Base-by-base conservation (phyloP, 1,140 invertebrate species). In the Pogonus chalceus region DNA sequence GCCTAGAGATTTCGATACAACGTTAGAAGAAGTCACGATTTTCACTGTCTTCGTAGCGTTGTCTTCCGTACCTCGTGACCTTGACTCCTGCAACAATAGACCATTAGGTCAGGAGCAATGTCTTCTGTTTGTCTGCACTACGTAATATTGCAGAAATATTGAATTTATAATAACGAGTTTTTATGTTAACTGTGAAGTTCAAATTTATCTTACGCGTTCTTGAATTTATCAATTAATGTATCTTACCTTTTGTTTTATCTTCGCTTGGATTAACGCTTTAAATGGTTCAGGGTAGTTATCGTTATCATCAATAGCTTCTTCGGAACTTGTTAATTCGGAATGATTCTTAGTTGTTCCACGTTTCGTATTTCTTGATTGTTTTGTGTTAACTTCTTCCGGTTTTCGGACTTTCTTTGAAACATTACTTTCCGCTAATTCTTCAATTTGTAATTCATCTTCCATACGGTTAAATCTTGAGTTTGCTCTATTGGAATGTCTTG, bases 271-370 rank as follows among this genome's bases (percentile, higher is more conserved):
- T 48, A 69, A 59, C 1, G 66, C 65, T 52, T 68, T 69, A 50
- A 68, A 69, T 23, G 59, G 56, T 57, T 63, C 64, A 7, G 67
- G 67, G 56, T 69, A 69, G 46, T 69, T 69, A 53, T 68, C 66
- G 16, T 59, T 56, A 26, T 68, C 67, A 20, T 59, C 63, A 20
- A 67, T 58, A 7, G 66, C 61, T 37, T 69, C 67, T 37, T 63
- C 60, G 20, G 56, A 59, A 50, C 35, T 56, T 22, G 57, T 49
- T 18, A 56, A 21, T 14, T 31, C 22, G n/a, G 48, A 37, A 24
- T 61, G 63, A 20, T 56, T 63, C 16, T 56, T 58, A 0, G 23
- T 37, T 18, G 26, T 51, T 23, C 39, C 35, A 12, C 20, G 18
- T 51, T 35, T 51, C 14, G 23, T 24, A 7, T 18, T 26, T 35